Base-by-base conservation (phyloP, 2,113 vertebrate genomes). In the Neodon shergylaensis region DNA sequence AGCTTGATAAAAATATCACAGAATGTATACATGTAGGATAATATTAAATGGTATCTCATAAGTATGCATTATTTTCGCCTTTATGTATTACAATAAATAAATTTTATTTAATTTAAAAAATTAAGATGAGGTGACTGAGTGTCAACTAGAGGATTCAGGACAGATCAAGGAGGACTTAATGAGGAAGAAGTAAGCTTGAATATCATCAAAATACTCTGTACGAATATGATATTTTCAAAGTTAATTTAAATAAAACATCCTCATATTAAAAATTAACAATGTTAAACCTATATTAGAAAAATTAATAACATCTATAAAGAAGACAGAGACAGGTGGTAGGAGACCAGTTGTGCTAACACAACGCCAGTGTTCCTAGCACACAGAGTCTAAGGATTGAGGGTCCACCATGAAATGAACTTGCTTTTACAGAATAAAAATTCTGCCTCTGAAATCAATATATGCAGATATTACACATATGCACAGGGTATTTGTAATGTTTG, bases 331-430 rank as follows among this genome's bases (percentile, higher is more conserved):
- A 42, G 91, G 93, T 52, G 13, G 7, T 39, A 72, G 16, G 85
- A 54, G 5, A 7, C 28, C 1, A 52, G 44, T 7, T 9, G 0
- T n/a, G 6, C 2, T 13, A n/a, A 12, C 21, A 39, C 42, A 47
- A 9, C 10, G 0, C 17, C 54, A 24, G 10, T 76, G 31, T 44
- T 44, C 3, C 22, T 42, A 24, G 72, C 5, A 44, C 31, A 58
- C 19, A 19, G 24, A 28, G 7, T 16, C 1, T 39, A 33, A 58
- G 26, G 9, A 21, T 24, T 13, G 54, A 47, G 12, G 54, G 22
- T 36, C 26, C 0, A 0, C 28, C 36, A 14, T 33, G 26, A 77
- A 33, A 39, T 36, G 22, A 36, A 4, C 0, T 21, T 47, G 16
- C 1, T 28, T n/a, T 33, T 76, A 9, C 52, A 63, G n/a, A 36